These are phyloP conservation scores for Channa striata DNA, from an alignment of 2,797 vertebrate species.

Conservation along the genomic window DNA sequence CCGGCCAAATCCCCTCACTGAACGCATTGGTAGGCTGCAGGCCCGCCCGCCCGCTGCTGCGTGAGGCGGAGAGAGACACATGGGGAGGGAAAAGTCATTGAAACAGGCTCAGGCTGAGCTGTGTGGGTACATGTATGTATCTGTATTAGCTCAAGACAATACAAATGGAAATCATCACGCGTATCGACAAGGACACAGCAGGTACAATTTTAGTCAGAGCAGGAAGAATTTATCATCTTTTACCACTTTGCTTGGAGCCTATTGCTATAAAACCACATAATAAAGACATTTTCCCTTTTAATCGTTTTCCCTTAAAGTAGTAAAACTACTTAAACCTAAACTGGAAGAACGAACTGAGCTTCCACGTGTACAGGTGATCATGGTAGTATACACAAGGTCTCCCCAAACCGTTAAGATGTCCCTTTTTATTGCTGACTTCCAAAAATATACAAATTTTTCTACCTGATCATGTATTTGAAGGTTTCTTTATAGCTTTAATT, in stretches of 20 bases:
- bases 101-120: constrained; percentile 11
- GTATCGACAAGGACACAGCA: background rate
- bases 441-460: background rate
- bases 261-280: no score
- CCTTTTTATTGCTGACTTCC: background rate
- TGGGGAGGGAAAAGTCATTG: constrained; percentile 24
- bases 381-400: no score
- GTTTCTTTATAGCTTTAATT: background rate
- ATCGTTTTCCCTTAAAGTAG: no score
- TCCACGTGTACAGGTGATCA: no score
- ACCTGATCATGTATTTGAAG: background rate
- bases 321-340: no score
- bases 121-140: constrained; percentile 10
- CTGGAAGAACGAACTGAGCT: no score
- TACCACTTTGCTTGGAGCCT: no score
- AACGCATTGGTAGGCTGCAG: constrained; percentile 84
- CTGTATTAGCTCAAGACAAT: background rate
- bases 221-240: background rate
- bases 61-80: constrained; percentile 61
- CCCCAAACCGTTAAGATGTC: background rate
- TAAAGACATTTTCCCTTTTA: no score
- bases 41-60: constrained; percentile 82
- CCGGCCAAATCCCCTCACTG: constrained; percentile 84
- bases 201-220: background rate
- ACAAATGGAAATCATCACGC: constrained; percentile 10